A percentile compares a stretch with the other conserved stretches of the same genome.
Evolutionary conservation across 2,888 invertebrate species (phyloP).

Genomic region (Toxonevra muliebris): DNA sequence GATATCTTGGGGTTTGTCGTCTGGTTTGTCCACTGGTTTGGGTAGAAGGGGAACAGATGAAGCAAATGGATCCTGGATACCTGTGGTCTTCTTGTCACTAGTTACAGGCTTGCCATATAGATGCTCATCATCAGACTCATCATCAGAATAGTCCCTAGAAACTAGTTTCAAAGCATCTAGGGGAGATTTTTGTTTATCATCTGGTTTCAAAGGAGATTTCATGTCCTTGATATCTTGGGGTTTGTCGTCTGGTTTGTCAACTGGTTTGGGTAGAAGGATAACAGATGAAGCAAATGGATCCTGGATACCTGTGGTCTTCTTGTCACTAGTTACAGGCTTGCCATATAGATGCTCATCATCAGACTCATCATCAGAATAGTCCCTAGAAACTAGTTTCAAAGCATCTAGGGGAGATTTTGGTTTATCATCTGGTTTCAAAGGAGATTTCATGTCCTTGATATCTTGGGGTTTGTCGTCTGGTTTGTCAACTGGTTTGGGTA

Average conservation of each 20-base stretch:
- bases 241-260: neutral
- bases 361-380: neutral
- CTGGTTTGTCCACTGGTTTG: neutral
- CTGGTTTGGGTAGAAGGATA: neutral
- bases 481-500: neutral
- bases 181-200: constrained; percentile 15
- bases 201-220: neutral
- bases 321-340: neutral
- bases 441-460: neutral
- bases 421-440: neutral
- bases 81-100: neutral
- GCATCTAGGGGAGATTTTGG: neutral
- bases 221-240: too few relatives aligned
- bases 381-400: neutral
- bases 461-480: neutral
- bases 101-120: neutral
- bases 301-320: neutral
- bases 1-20: too few relatives aligned
- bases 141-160: constrained; percentile 18
- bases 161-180: constrained; percentile 5
- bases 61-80: too few relatives aligned
- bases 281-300: too few relatives aligned
- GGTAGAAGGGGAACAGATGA: too few relatives aligned
- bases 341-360: neutral
- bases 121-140: constrained; percentile 33